Percentiles rank a stretch among this genome's conserved stretches.
Conservation (phyloP, 53 echinoderm and acorn worm species). For the Temnopleurus reevesii region DNA sequence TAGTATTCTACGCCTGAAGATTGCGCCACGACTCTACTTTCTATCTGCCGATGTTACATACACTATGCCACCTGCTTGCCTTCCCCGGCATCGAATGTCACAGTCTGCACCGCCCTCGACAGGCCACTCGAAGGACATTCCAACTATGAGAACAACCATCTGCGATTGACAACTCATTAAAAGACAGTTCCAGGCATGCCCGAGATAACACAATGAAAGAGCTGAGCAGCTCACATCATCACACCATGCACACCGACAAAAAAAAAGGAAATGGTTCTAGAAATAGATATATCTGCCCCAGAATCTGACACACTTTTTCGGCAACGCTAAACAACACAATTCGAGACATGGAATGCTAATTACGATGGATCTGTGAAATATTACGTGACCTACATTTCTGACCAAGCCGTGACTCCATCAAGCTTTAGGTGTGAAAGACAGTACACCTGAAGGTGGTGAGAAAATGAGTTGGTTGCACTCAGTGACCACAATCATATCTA, state of each 20-base stretch:
- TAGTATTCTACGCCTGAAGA: not conserved
- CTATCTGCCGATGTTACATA: not conserved
- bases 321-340: not conserved
- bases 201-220: not conserved
- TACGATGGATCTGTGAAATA: not conserved
- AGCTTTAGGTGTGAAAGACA: not conserved
- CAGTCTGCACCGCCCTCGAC: not conserved
- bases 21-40: not conserved
- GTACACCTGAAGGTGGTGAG: not conserved
- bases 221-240: not conserved
- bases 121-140: conserved; percentile 11
- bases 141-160: not conserved
- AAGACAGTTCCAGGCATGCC: not conserved
- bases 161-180: conserved; percentile 19
- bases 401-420: too few species aligned
- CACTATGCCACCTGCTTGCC: conserved; percentile 11
- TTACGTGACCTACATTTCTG: not conserved
- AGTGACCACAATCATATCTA: not conserved
- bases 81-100: not conserved
- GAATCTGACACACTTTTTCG: not conserved
- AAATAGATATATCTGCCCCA: not conserved
- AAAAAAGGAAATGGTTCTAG: not conserved
- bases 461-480: not conserved
- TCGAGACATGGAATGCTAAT: not conserved
- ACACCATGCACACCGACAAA: not conserved